phyloP scores from a whole-genome alignment of 1,140 invertebrate species.

The Sarcophaga bullata region DNA sequence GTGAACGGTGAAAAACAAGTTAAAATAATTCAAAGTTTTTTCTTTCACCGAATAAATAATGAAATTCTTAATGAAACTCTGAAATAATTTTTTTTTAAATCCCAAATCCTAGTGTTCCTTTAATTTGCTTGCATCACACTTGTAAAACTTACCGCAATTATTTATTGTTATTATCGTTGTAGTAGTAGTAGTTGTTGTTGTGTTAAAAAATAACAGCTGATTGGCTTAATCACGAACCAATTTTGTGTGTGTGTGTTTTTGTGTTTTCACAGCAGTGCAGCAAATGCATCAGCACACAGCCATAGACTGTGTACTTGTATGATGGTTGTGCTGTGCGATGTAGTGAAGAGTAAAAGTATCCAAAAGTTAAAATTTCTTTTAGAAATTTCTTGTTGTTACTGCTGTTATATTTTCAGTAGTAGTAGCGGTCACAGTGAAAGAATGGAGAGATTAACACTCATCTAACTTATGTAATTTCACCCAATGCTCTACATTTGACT shows the following conservation, averaged over 20 bases:
- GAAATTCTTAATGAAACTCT: too few species aligned
- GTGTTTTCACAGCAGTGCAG: background rate
- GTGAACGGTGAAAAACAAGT: too few species aligned
- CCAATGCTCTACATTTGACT: background rate
- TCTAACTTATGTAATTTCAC: background rate
- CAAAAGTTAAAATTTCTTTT: background rate
- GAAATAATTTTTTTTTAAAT: too few species aligned
- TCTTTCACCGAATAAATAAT: too few species aligned
- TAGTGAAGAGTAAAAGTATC: background rate
- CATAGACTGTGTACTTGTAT: background rate
- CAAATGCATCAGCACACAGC: background rate
- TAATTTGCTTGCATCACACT: background rate
- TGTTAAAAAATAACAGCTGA: background rate
- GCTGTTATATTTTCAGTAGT: background rate
- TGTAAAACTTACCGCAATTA: conserved; percentile 20
- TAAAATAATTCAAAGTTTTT: too few species aligned
- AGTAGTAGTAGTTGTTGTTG: background rate
- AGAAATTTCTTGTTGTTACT: background rate
- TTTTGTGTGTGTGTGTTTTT: background rate
- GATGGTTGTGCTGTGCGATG: background rate
- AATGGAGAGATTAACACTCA: background rate
- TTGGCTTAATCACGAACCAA: background rate
- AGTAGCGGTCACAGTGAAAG: background rate
- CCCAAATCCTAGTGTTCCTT: too few species aligned
- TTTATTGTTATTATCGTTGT: background rate